Evolutionary conservation across 37 sponge, comb jelly and placozoan species (phyloP).

Genomic region (Haliclona indistincta): DNA sequence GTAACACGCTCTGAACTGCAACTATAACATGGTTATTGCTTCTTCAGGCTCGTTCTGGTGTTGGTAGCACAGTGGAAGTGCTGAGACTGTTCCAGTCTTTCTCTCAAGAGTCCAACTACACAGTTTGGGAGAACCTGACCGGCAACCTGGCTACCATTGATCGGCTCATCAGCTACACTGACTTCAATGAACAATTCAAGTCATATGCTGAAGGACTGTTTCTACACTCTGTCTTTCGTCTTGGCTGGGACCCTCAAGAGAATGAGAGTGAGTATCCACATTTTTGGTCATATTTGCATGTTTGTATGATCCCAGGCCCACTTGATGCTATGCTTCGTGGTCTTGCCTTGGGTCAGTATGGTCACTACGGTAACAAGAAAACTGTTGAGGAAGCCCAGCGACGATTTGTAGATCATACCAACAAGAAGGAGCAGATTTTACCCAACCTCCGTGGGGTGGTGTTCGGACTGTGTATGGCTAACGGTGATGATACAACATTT

Average conservation of each 20-base stretch:
- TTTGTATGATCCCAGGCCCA: conserved; percentile 25
- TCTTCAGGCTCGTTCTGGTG: conserved; percentile 76
- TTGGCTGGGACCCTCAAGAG: conserved; percentile 85
- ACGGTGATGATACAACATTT: conserved; percentile 64
- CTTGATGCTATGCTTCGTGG: conserved; percentile 79
- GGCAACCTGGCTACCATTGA: conserved; percentile 25
- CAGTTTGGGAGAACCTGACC: conserved; percentile 75
- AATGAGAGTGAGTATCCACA: conserved; percentile 36
- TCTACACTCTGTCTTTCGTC: conserved; percentile 6
- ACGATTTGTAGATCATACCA: conserved; percentile 43
- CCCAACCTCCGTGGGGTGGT: conserved; percentile 72
- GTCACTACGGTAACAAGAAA: conserved; percentile 61
- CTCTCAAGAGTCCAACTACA: conserved; percentile 77
- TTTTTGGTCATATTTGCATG: not conserved
- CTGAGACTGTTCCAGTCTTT: conserved; percentile 69
- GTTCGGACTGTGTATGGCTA: conserved; percentile 33
- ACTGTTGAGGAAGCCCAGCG: conserved; percentile 62
- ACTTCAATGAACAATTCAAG: conserved; percentile 68
- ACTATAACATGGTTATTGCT: not conserved
- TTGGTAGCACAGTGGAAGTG: conserved; percentile 70
- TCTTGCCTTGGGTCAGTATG: conserved; percentile 53
- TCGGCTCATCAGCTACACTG: conserved; percentile 62
- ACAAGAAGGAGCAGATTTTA: not conserved
- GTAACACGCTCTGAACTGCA: conserved; percentile 18
- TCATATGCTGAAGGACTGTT: conserved; percentile 64